Percentiles rank a stretch among this genome's conserved stretches.
Evolutionary conservation across 35 echinoderm and acorn worm species (phyloP).

Genomic region (Heliocidaris tuberculata): DNA sequence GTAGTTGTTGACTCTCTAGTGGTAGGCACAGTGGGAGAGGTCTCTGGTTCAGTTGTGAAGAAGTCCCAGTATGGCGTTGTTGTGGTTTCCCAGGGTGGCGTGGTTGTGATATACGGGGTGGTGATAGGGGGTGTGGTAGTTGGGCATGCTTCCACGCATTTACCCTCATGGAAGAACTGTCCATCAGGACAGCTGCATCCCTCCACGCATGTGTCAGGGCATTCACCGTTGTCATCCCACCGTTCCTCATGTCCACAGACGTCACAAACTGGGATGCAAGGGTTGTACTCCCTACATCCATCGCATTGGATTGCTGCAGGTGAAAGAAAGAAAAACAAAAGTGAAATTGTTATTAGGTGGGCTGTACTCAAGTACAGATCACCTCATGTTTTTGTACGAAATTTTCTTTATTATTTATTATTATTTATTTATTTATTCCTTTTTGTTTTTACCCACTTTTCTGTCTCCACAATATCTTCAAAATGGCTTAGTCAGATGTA

Average conservation of each 20-base stretch:
- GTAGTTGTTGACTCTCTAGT: background rate
- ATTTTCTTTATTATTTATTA: too few relatives aligned
- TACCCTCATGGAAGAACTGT: slow-evolving; percentile 54
- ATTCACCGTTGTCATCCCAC: slow-evolving; percentile 53
- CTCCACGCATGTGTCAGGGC: slow-evolving; percentile 84
- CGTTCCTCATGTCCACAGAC: slow-evolving; percentile 47
- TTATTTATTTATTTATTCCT: too few relatives aligned
- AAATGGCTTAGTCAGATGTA: too few relatives aligned
- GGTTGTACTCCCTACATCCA: slow-evolving; percentile 71
- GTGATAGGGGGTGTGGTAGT: slow-evolving; percentile 38
- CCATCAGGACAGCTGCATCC: slow-evolving; percentile 74
- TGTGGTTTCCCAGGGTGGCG: background rate
- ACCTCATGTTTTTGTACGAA: too few relatives aligned
- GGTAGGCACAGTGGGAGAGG: too few relatives aligned
- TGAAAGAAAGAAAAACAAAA: too few relatives aligned
- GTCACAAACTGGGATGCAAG: slow-evolving; percentile 77
- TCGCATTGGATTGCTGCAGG: slow-evolving; percentile 82
- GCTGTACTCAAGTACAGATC: too few relatives aligned
- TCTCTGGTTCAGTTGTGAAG: background rate
- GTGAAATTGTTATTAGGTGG: too few relatives aligned
- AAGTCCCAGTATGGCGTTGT: background rate
- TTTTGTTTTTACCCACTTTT: too few relatives aligned
- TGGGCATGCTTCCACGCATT: slow-evolving; percentile 73
- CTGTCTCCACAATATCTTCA: too few relatives aligned
- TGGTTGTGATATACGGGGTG: background rate